Base-by-base conservation (phyloP, 2,888 invertebrate species). In the Cephalotes varians region DNA sequence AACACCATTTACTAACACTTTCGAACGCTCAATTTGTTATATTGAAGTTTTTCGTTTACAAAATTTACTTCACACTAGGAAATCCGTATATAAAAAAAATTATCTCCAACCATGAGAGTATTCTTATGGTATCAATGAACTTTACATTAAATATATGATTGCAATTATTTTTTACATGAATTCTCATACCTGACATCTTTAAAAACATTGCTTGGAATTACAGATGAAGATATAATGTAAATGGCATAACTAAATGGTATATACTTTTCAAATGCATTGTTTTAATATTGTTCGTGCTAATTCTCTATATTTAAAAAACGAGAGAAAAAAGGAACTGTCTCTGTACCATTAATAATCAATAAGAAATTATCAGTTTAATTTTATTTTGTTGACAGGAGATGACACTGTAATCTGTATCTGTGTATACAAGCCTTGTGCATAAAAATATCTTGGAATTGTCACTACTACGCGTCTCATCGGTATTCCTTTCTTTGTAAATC, bases 331-430 rank as follows among this genome's bases (percentile, higher is more conserved):
- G 54, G 12, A 18, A 72, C 37, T 44, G 31, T 56, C 12, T 28
- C 62, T 73, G 49, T 86, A 67, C n/a, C 10, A 80, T 67, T n/a
- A 69, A 10, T 62, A 76, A 80, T 71, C 47, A 54, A 85, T 80
- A 64, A 84, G 60, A 60, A 81, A 65, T 86, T 84, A 83, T 84
- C 83, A 82, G 82, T 72, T 49, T 74, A 44, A 60, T 77, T 85
- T 90, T 74, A 87, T 89, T 88, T 72, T 85, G 80, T 88, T 88
- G 83, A 87, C 87, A 73, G 83, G 72, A 84, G 62, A 85, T 87
- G 74, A 87, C 82, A 82, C 73, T 64, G 21, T 87, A 84, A n/a
- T 25, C 77, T 76, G 65, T 71, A 12, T 31, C 77, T 76, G 65
- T 71, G 18, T 37, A 71, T 60, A 77, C 73, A 82, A 58, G 69